Conservation (phyloP, 2,888 invertebrate species). For the Xestoiulus laeticollis region DNA sequence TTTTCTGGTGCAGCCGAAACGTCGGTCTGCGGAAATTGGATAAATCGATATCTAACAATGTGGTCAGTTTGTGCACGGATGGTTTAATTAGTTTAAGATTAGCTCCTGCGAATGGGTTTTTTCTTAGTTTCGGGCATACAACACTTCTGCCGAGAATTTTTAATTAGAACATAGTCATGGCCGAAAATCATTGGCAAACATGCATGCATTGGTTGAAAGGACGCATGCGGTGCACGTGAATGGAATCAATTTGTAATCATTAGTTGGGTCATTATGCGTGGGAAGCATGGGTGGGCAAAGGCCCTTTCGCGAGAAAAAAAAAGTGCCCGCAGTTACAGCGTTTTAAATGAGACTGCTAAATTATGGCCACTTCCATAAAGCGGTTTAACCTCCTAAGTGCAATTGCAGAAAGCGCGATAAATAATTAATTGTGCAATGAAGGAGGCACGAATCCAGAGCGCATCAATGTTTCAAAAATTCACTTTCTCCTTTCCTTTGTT, state of each 20-base stretch:
- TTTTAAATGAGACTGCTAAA: constrained; percentile 11
- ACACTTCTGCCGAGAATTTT: not conserved
- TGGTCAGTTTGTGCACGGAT: constrained; percentile 21
- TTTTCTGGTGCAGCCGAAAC: not conserved
- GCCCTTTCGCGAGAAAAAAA: not conserved
- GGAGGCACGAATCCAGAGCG: not conserved
- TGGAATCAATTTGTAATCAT: constrained; percentile 33
- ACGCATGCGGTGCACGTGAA: not conserved
- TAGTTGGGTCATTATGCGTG: constrained; percentile 24
- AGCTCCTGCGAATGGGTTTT: not conserved
- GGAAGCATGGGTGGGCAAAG: not conserved
- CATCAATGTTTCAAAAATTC: constrained; percentile 32
- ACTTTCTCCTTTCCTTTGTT: not conserved
- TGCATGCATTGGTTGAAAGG: not conserved
- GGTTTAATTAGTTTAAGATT: constrained; percentile 13
- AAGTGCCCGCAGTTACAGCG: not conserved
- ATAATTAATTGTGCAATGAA: constrained; percentile 32
- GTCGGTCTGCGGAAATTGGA: not conserved
- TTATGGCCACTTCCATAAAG: constrained; percentile 37
- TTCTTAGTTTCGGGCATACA: not conserved
- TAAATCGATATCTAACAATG: not conserved
- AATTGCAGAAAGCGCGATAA: constrained; percentile 24
- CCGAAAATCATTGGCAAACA: not conserved
- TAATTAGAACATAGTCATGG: not conserved
- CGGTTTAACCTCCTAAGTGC: constrained; percentile 37